These are phyloP conservation scores for Hemiscyllium ocellatum DNA, from an alignment of 2,113 vertebrate genomes.

Conservation along the genomic window DNA sequence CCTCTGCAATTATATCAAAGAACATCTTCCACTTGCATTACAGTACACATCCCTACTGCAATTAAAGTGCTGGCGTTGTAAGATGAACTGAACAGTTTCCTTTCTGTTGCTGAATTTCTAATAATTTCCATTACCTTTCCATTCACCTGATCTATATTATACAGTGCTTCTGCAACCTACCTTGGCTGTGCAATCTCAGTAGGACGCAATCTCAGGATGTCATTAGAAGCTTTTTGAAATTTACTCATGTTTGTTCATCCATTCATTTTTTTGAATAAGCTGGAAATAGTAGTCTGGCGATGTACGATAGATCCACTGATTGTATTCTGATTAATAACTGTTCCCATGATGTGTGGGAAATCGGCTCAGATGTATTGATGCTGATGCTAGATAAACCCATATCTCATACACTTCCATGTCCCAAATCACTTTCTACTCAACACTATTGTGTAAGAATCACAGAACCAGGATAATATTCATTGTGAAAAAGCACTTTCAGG, in stretches of 20 bases:
- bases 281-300: not conserved
- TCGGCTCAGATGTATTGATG: not conserved
- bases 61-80: not conserved
- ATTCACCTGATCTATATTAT: not conserved
- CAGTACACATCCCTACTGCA: not conserved
- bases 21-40: not conserved
- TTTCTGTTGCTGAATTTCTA: not conserved
- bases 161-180: not conserved
- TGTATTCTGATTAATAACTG: constrained; percentile 18
- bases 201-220: not conserved
- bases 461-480: not conserved
- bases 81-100: not conserved
- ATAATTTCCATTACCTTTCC: not conserved
- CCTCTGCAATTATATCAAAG: too few relatives aligned
- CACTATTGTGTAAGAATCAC: not conserved
- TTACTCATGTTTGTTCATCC: not conserved
- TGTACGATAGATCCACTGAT: not conserved
- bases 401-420: not conserved
- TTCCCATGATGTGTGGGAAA: not conserved
- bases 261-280: not conserved
- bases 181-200: not conserved
- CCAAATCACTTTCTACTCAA: not conserved
- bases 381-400: not conserved
- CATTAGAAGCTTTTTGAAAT: not conserved
- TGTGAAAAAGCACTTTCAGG: not conserved